Evolutionary conservation across 1,140 invertebrate species (phyloP).

Genomic region (Druon quercuslanigerum): DNA sequence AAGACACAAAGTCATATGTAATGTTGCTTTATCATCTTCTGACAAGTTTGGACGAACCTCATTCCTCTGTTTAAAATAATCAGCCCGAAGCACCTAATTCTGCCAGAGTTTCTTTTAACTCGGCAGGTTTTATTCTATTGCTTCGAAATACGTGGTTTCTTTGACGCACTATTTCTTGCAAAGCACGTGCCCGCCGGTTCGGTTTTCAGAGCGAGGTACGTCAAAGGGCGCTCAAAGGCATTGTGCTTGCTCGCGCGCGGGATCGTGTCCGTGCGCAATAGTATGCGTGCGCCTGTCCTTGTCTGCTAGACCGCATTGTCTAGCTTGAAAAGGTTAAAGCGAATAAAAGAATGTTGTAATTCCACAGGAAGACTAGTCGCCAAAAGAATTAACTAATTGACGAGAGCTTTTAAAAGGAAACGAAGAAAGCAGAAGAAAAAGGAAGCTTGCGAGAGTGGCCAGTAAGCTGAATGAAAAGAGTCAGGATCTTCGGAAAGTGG

Average conservation of each 20-base stretch:
- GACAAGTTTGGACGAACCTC: background rate
- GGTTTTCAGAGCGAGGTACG: conserved; percentile 50
- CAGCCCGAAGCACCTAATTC: conserved; percentile 6
- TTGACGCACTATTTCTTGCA: conserved; percentile 43
- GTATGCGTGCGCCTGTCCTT: conserved; percentile 44
- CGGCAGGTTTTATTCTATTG: conserved; percentile 42
- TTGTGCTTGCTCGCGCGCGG: conserved; percentile 52
- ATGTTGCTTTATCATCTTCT: too few relatives aligned
- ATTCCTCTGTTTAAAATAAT: background rate
- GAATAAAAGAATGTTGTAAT: conserved; percentile 50
- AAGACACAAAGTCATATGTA: too few relatives aligned
- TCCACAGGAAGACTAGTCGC: conserved; percentile 45
- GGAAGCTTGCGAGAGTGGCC: background rate
- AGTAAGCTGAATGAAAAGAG: background rate
- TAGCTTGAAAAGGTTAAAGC: conserved; percentile 52
- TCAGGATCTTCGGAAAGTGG: background rate
- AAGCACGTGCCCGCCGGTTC: conserved; percentile 51
- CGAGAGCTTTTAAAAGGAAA: conserved; percentile 34
- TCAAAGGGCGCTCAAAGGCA: conserved; percentile 55
- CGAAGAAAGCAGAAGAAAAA: conserved; percentile 21
- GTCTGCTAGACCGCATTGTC: conserved; percentile 50
- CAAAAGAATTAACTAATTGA: conserved; percentile 56
- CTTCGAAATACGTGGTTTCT: conserved; percentile 22
- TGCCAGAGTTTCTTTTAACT: background rate
- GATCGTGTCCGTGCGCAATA: conserved; percentile 49